Evolutionary conservation across 1,140 invertebrate species (phyloP), one percentile per base, ranked within the genome.

Genomic region (Phymorhynchus buccinoides): DNA sequence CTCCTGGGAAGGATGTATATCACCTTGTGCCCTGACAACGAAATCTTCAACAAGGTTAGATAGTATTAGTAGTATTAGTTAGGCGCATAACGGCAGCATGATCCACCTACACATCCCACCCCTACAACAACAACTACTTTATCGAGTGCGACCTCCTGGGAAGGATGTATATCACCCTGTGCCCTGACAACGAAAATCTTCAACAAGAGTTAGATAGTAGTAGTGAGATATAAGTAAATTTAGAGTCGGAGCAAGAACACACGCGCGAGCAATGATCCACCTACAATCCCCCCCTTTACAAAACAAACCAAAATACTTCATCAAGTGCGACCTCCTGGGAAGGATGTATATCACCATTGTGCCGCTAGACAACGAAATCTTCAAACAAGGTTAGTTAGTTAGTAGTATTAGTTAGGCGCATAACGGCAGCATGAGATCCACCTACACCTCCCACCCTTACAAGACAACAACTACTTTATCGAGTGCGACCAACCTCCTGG

Each of bases 71-170:
- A n/a, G n/a, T n/a, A n/a, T n/a, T n/a, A n/a, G n/a, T n/a, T n/a
- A n/a, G n/a, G n/a, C n/a, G n/a, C n/a, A n/a, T n/a, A n/a, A n/a
- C n/a, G n/a, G n/a, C n/a, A n/a, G n/a, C n/a, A n/a, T 84, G 6
- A n/a, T 75, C 42, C 75, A 77, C 83, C 71, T n/a, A n/a, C n/a
- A n/a, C n/a, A n/a, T n/a, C 83, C 30, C 83, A 84, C 52, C 83
- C 83, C 0, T 56, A 41, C 42, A 30, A 56, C 73, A n/a, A 30
- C 83, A 84, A 75, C 44, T n/a, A 48, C 30, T 84, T 84, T 48
- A 84, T 84, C 75, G 52, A 84, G 52, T 84, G 83, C 41, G 83
- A 84, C 83, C 71, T 75, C 16, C 68, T 62, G 35, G 83, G 83
- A 0, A 48, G 73, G 14, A 84, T 84, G 83, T 84, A 84, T 37